A percentile compares a stretch with the other conserved stretches of the same genome.
Evolutionary conservation across 2,888 invertebrate genomes (phyloP).

Genomic region (Polymixis lichenea): DNA sequence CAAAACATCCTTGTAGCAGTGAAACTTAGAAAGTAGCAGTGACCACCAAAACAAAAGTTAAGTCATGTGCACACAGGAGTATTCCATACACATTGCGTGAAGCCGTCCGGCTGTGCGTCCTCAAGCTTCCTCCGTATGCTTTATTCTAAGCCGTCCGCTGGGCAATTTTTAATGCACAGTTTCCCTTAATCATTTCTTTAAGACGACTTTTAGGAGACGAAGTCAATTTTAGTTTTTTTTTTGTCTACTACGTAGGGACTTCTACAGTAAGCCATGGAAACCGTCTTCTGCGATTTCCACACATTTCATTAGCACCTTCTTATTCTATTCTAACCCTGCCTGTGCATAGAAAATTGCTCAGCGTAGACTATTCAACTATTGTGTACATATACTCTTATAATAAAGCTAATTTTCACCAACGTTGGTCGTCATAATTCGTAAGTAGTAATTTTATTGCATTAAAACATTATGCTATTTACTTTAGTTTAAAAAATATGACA

Average conservation of each 20-base stretch:
- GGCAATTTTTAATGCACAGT: conserved; percentile 47
- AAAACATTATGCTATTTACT: conserved; percentile 65
- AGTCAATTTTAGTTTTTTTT: conserved; percentile 11
- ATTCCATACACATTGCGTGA: conserved; percentile 63
- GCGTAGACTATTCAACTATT: conserved; percentile 46
- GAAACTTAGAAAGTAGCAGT: conserved; percentile 26
- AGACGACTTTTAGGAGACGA: conserved; percentile 11
- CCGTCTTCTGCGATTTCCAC: conserved; percentile 22
- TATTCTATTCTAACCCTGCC: conserved; percentile 26
- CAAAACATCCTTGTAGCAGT: background rate
- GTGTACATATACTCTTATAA: conserved; percentile 61
- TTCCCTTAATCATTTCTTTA: conserved; percentile 3
- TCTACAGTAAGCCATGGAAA: conserved; percentile 24
- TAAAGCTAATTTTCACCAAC: conserved; percentile 69
- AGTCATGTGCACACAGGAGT: conserved; percentile 67
- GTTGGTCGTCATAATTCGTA: conserved; percentile 75
- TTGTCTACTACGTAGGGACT: conserved; percentile 23
- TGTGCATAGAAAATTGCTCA: conserved; percentile 32
- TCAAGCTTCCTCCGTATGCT: conserved; percentile 54
- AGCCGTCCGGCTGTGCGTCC: conserved; percentile 61
- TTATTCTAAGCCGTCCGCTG: conserved; percentile 34
- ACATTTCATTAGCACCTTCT: conserved; percentile 43
- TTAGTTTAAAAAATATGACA: conserved; percentile 54
- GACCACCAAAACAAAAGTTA: conserved; percentile 61
- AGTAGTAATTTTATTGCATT: conserved; percentile 67